phyloP scores from a whole-genome alignment of 2,888 invertebrate species.

The Branchipolynoe longqiensis region DNA sequence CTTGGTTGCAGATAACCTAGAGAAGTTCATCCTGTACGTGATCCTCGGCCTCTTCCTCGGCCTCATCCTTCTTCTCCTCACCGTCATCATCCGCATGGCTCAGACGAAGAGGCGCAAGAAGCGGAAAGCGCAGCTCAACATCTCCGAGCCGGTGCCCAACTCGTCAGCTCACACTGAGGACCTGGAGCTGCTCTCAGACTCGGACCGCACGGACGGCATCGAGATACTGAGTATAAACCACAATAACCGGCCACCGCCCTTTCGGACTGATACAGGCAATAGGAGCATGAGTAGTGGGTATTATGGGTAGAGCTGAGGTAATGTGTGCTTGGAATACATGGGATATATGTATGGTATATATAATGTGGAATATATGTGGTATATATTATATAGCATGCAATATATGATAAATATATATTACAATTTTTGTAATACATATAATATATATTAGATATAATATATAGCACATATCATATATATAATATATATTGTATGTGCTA shows the following conservation, averaged over 20 bases:
- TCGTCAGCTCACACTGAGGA: constrained; percentile 46
- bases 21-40: constrained; percentile 66
- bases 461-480: no score
- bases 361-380: no score
- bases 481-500: no score
- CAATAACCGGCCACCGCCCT: constrained; percentile 58
- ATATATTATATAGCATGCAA: no score
- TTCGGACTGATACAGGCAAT: constrained; percentile 51
- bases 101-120: constrained; percentile 40
- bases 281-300: constrained; percentile 55
- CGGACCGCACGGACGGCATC: constrained; percentile 55
- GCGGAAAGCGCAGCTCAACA: constrained; percentile 56
- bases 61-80: constrained; percentile 61
- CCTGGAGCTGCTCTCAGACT: constrained; percentile 43
- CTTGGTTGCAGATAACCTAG: constrained; percentile 64
- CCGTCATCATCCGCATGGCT: constrained; percentile 62
- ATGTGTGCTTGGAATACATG: no score
- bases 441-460: no score
- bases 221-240: constrained; percentile 58
- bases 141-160: constrained; percentile 60
- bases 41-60: constrained; percentile 63
- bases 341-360: no score
- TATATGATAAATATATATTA: no score
- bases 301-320: constrained; percentile 36
- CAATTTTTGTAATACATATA: no score